phyloP scores from a whole-genome alignment of 2,113 vertebrate genomes.

The Xyrauchen texanus region DNA sequence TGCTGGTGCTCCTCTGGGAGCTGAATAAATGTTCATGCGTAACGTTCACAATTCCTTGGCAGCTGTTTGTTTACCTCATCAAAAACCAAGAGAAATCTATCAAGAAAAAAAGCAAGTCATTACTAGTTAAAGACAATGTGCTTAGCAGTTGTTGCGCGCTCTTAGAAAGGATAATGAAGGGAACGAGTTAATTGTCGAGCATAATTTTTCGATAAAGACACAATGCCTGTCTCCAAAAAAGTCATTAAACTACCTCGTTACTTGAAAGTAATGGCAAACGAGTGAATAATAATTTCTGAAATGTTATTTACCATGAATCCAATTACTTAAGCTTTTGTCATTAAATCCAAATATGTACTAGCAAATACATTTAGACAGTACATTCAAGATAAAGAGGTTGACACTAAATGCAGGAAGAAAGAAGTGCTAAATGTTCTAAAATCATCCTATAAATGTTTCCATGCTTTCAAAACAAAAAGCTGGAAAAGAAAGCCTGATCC shows the following conservation, averaged over 20 bases:
- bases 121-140: conserved; percentile 54
- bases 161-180: conserved; percentile 52
- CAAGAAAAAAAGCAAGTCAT: conserved; percentile 60
- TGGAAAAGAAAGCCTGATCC: conserved; percentile 16
- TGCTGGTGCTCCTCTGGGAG: conserved; percentile 56
- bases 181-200: conserved; percentile 36
- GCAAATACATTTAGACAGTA: conserved; percentile 15
- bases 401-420: conserved; percentile 13
- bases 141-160: conserved; percentile 35
- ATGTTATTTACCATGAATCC: background rate
- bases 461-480: conserved; percentile 31
- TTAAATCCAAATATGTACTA: conserved; percentile 30
- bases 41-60: conserved; percentile 51
- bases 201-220: conserved; percentile 53
- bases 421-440: background rate
- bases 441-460: background rate
- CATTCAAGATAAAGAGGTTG: conserved; percentile 4
- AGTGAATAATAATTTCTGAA: conserved; percentile 5
- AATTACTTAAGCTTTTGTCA: conserved; percentile 11
- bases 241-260: conserved; percentile 37
- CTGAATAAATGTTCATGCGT: conserved; percentile 59
- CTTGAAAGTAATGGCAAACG: conserved; percentile 8
- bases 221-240: conserved; percentile 32
- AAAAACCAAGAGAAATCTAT: conserved; percentile 61
- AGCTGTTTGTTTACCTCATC: conserved; percentile 67